phyloP scores from a whole-genome alignment of 2,888 invertebrate species.

The Acrobasis suavella region DNA sequence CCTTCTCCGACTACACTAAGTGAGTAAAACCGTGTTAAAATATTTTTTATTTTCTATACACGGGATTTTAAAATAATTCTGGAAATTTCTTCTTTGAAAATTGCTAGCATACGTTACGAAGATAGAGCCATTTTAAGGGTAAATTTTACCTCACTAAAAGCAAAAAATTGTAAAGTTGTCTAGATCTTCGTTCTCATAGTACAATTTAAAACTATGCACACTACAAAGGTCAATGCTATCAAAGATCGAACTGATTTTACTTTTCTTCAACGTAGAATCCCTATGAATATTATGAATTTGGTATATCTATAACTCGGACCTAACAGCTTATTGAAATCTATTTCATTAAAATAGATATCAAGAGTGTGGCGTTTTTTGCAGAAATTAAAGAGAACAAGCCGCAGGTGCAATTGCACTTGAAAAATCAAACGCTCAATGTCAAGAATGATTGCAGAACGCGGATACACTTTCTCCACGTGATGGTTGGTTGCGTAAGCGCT shows the following conservation, averaged over 20 bases:
- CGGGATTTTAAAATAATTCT: too few species aligned
- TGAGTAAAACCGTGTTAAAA: too few species aligned
- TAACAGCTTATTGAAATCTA: background rate
- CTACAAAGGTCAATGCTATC: background rate
- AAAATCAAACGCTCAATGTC: conserved; percentile 16
- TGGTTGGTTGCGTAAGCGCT: conserved; percentile 16
- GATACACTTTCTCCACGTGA: conserved; percentile 19
- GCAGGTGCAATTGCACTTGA: conserved; percentile 18
- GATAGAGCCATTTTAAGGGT: background rate
- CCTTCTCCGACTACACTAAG: too few species aligned
- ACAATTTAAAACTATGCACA: background rate
- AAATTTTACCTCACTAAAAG: background rate
- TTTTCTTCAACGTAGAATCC: background rate
- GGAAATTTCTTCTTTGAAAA: too few species aligned
- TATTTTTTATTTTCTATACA: too few species aligned
- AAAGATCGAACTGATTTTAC: conserved; percentile 4
- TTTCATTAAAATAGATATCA: background rate
- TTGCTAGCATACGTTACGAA: background rate
- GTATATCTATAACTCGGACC: background rate
- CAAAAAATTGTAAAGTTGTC: background rate
- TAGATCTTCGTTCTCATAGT: background rate
- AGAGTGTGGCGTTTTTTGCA: background rate
- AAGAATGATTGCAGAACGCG: conserved; percentile 18
- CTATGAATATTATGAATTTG: too few species aligned
- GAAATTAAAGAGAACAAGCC: too few species aligned